A percentile compares a stretch with the other conserved stretches of the same genome.
Evolutionary conservation across 1,140 invertebrate species (phyloP).

Genomic region (Drosophila willistoni): DNA sequence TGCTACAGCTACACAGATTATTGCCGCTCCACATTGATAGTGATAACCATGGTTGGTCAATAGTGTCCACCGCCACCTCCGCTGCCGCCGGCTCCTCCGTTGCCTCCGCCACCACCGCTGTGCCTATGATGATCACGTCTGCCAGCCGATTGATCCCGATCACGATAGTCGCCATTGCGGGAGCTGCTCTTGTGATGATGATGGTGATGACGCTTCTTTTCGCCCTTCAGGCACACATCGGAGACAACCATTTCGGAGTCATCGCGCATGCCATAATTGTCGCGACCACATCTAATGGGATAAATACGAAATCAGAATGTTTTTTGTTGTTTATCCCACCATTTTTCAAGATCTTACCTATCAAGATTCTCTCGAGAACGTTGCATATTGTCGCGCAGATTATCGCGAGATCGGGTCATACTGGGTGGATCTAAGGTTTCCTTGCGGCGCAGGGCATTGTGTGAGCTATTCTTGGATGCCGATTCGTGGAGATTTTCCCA

Average conservation of each 20-base stretch:
- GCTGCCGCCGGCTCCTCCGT: slow-evolving; percentile 39
- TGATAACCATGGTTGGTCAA: slow-evolving; percentile 83
- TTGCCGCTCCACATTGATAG: slow-evolving; percentile 82
- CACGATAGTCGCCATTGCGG: slow-evolving; percentile 78
- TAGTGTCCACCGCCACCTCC: slow-evolving; percentile 71
- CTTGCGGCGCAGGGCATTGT: slow-evolving; percentile 86
- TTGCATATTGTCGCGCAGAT: slow-evolving; percentile 82
- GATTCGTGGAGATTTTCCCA: slow-evolving; percentile 96
- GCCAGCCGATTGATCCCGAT: slow-evolving; percentile 74
- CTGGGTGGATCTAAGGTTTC: slow-evolving; percentile 89
- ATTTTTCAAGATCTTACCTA: slow-evolving; percentile 58
- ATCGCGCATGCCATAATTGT: slow-evolving; percentile 88
- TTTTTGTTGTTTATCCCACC: neutral
- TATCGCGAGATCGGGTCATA: slow-evolving; percentile 81
- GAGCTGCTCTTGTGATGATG: slow-evolving; percentile 88
- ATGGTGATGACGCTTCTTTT: slow-evolving; percentile 92
- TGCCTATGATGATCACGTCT: slow-evolving; percentile 80
- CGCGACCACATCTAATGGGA: slow-evolving; percentile 75
- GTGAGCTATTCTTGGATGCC: slow-evolving; percentile 84
- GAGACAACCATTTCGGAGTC: slow-evolving; percentile 92
- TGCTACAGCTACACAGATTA: slow-evolving; percentile 40
- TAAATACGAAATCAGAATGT: neutral
- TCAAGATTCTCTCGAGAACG: slow-evolving; percentile 84
- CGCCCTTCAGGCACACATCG: slow-evolving; percentile 86
- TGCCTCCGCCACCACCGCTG: slow-evolving; percentile 54